Conservation (phyloP, 2,113 vertebrate species). For the Sciurus niger region DNA sequence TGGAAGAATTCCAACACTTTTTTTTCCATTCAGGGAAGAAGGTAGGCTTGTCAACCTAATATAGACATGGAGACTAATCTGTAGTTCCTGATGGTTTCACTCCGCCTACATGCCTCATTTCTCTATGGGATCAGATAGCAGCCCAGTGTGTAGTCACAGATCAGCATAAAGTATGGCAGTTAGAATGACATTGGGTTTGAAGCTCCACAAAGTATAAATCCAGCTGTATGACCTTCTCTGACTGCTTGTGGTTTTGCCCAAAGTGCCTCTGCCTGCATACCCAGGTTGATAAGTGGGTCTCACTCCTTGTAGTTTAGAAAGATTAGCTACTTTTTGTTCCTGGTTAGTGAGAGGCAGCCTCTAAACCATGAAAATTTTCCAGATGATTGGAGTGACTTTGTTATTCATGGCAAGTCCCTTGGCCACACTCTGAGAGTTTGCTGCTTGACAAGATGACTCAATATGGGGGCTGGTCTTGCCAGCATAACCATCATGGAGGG, state of each 20-base stretch:
- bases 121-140: constrained; percentile 1
- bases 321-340: neutral
- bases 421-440: neutral
- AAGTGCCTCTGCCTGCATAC: neutral
- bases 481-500: neutral
- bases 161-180: neutral
- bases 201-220: neutral
- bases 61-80: neutral
- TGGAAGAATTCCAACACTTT: neutral
- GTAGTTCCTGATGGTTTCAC: neutral
- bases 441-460: neutral
- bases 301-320: neutral
- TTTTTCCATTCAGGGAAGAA: neutral
- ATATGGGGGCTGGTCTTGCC: neutral
- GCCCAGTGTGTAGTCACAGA: neutral
- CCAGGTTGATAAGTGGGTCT: neutral
- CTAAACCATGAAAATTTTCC: neutral
- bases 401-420: neutral
- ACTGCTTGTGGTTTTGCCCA: neutral
- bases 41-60: neutral
- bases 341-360: neutral
- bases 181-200: neutral
- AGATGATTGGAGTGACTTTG: neutral
- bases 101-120: neutral
- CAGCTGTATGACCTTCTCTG: neutral